phyloP scores from a whole-genome alignment of 2,797 vertebrate species.

The Thalassophryne amazonica region DNA sequence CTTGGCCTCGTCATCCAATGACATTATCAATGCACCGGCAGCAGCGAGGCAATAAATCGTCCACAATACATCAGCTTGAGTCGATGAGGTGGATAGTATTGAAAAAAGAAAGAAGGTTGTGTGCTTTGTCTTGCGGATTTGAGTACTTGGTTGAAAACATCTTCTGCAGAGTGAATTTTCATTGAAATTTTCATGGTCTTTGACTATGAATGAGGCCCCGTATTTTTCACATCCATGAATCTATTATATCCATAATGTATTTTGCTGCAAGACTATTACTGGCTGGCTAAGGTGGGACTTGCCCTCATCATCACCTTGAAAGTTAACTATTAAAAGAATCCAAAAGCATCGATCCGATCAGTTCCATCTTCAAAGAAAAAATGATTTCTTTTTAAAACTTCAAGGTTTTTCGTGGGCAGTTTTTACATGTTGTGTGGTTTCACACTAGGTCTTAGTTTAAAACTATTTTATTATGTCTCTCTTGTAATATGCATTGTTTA shows the following conservation, averaged over 20 bases:
- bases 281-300: neutral
- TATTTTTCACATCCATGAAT: conserved; percentile 11
- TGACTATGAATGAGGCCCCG: conserved; percentile 16
- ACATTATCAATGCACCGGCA: conserved; percentile 1
- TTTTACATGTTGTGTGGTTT: too few relatives aligned
- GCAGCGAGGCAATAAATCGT: neutral
- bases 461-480: too few relatives aligned
- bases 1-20: neutral
- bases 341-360: neutral
- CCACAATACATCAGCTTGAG: neutral
- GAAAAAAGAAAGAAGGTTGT: neutral
- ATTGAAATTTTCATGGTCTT: conserved; percentile 8
- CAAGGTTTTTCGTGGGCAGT: too few relatives aligned
- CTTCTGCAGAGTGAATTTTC: conserved; percentile 1
- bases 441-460: too few relatives aligned
- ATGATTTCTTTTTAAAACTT: too few relatives aligned
- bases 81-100: too few relatives aligned
- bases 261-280: neutral
- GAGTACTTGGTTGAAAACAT: neutral
- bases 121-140: neutral
- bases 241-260: conserved; percentile 10
- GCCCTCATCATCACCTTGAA: neutral
- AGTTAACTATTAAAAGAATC: neutral
- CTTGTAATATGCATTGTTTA: too few relatives aligned
- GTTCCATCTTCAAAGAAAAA: neutral